Evolutionary conservation across 2,888 invertebrate genomes (phyloP).

Genomic region (Drosophila nr. perissopoda): DNA sequence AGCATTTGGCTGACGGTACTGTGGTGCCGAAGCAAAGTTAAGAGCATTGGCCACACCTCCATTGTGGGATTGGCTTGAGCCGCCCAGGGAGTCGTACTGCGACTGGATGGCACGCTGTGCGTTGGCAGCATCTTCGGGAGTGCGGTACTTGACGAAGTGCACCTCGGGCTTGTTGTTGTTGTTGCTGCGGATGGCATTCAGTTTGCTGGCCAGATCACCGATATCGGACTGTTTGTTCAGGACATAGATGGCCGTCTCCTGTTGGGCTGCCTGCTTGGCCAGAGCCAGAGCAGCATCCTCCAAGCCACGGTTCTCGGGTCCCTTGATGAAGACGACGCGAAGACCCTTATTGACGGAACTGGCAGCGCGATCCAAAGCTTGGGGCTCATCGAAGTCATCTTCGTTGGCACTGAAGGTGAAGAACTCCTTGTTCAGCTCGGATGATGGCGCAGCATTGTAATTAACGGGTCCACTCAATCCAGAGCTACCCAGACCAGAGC

Average conservation of each 20-base stretch:
- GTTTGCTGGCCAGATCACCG: constrained; percentile 72
- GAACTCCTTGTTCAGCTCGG: constrained; percentile 76
- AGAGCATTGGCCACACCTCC: constrained; percentile 78
- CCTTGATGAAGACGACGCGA: constrained; percentile 83
- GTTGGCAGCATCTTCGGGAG: constrained; percentile 81
- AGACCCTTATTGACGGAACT: constrained; percentile 75
- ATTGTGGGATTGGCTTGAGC: constrained; percentile 65
- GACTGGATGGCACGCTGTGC: constrained; percentile 81
- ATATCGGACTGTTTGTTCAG: constrained; percentile 81
- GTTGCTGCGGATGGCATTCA: constrained; percentile 71
- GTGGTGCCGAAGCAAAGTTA: constrained; percentile 75
- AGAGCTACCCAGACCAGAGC: constrained; percentile 22
- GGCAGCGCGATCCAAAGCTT: constrained; percentile 58
- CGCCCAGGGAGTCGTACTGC: constrained; percentile 79
- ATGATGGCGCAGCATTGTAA: constrained; percentile 63
- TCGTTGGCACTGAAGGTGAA: constrained; percentile 79
- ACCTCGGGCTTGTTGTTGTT: constrained; percentile 83
- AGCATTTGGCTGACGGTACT: constrained; percentile 51
- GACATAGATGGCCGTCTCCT: constrained; percentile 84
- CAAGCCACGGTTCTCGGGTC: constrained; percentile 81
- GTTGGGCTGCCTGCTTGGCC: constrained; percentile 82
- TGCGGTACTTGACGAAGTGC: constrained; percentile 83
- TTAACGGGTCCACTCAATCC: constrained; percentile 52
- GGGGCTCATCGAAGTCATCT: constrained; percentile 70
- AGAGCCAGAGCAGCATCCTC: constrained; percentile 81